Conservation (phyloP, 2,113 vertebrate species). For the Atherinomorus stipes region DNA sequence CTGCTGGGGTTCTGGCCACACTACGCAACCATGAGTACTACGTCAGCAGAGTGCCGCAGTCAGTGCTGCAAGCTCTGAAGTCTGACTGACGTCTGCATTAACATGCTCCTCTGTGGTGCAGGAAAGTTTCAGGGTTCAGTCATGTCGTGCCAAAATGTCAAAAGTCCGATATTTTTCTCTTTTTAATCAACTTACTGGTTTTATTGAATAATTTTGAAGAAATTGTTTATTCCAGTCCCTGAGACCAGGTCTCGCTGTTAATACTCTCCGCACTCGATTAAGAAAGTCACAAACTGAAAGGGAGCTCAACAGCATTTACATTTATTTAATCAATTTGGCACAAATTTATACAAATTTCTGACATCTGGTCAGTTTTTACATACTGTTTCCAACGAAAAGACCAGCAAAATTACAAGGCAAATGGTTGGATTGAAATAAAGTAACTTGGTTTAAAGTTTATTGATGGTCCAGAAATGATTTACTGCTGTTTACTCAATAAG, state of each 20-base stretch:
- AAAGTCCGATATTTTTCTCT: neutral
- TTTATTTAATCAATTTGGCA: slow-evolving; percentile 74
- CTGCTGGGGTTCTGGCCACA: slow-evolving; percentile 91
- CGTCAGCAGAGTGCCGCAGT: slow-evolving; percentile 88
- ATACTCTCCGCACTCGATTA: neutral
- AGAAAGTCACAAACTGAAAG: neutral
- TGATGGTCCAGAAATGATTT: slow-evolving; percentile 39
- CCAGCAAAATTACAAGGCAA: slow-evolving; percentile 61
- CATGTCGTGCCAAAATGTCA: neutral
- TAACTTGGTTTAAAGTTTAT: slow-evolving; percentile 43
- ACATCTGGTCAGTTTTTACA: slow-evolving; percentile 33
- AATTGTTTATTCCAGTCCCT: neutral
- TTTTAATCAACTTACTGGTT: neutral
- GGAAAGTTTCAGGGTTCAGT: neutral
- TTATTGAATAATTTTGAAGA: neutral
- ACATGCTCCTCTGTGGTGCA: neutral
- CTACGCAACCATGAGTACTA: slow-evolving; percentile 93
- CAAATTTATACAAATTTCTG: slow-evolving; percentile 69
- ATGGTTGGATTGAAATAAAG: slow-evolving; percentile 51
- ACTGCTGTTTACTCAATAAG: slow-evolving; percentile 34
- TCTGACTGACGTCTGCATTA: slow-evolving; percentile 47
- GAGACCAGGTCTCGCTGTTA: neutral
- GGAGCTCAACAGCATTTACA: slow-evolving; percentile 38
- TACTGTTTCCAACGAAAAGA: slow-evolving; percentile 53
- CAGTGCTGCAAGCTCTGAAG: slow-evolving; percentile 87